These are phyloP conservation scores for Calephelis virginiensis DNA, from an alignment of 1,140 invertebrate species.

Conservation along the genomic window DNA sequence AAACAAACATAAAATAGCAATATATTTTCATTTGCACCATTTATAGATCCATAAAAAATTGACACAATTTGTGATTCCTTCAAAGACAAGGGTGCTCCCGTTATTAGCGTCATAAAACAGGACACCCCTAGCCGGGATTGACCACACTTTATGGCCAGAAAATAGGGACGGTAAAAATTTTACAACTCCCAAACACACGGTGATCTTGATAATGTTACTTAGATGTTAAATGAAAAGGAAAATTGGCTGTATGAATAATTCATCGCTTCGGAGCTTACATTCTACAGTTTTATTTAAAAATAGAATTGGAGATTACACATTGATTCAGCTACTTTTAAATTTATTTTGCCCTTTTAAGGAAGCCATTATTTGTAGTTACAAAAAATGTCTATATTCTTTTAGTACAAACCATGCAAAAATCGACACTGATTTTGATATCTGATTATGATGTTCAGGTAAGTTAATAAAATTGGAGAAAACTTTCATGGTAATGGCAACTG, in stretches of 20 bases:
- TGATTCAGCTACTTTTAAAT: no score
- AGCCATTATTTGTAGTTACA: no score
- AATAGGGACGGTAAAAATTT: constrained; percentile 50
- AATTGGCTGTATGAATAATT: constrained; percentile 45
- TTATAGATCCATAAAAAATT: constrained; percentile 24
- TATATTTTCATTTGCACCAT: constrained; percentile 12
- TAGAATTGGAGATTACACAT: no score
- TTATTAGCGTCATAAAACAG: constrained; percentile 48
- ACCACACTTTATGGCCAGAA: constrained; percentile 49
- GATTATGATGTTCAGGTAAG: no score
- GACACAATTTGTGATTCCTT: constrained; percentile 39
- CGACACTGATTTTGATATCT: no score
- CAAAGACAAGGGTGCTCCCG: constrained; percentile 31
- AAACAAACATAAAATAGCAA: neutral
- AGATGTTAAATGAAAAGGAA: constrained; percentile 43
- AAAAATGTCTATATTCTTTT: no score
- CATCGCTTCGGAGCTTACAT: constrained; percentile 20
- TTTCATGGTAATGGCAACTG: no score
- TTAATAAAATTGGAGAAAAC: no score
- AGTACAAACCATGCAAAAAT: no score
- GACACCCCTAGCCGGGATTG: constrained; percentile 36
- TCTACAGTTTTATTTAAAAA: no score
- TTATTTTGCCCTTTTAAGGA: no score
- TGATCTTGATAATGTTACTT: constrained; percentile 40
- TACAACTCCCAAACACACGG: constrained; percentile 36